phyloP scores from a whole-genome alignment of 1,140 invertebrate species.

The Mercenaria mercenaria region DNA sequence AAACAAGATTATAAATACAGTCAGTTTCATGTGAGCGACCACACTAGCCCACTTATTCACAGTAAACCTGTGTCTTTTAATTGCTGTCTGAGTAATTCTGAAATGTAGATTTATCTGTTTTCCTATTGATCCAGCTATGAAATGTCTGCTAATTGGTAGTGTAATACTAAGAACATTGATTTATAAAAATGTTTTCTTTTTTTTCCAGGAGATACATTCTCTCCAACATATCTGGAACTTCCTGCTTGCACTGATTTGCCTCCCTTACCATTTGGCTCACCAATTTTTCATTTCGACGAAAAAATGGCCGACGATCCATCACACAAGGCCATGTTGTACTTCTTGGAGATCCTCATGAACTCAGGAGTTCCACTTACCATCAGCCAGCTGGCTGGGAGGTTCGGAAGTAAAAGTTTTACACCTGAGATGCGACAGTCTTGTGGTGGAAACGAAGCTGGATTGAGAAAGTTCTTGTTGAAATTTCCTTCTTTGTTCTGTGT shows the following conservation, averaged over 20 bases:
- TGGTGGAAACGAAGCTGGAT: conserved; percentile 86
- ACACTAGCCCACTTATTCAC: too few species aligned
- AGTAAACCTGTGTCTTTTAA: too few species aligned
- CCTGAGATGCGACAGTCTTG: conserved; percentile 86
- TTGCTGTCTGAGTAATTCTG: too few species aligned
- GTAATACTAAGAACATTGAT: too few species aligned
- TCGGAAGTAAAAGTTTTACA: conserved; percentile 86
- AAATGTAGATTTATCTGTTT: too few species aligned
- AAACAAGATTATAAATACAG: too few species aligned
- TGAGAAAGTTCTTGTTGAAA: conserved; percentile 86
- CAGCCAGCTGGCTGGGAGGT: conserved; percentile 85
- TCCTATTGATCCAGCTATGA: too few species aligned
- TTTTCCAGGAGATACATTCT: conserved; percentile 40
- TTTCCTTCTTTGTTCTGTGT: conserved; percentile 86
- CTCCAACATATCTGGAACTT: conserved; percentile 32
- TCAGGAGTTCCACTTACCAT: conserved; percentile 84
- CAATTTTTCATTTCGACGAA: conserved; percentile 44
- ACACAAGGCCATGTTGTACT: conserved; percentile 87
- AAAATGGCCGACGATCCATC: conserved; percentile 85
- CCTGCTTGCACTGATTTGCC: not conserved
- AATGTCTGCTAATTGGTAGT: too few species aligned
- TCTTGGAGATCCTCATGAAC: conserved; percentile 87
- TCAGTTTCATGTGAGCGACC: too few species aligned
- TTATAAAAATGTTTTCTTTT: not conserved
- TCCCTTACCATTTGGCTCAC: conserved; percentile 13